These are phyloP conservation scores for Callaeas wilsoni DNA, from an alignment of 2,113 vertebrate species.

Conservation along the genomic window DNA sequence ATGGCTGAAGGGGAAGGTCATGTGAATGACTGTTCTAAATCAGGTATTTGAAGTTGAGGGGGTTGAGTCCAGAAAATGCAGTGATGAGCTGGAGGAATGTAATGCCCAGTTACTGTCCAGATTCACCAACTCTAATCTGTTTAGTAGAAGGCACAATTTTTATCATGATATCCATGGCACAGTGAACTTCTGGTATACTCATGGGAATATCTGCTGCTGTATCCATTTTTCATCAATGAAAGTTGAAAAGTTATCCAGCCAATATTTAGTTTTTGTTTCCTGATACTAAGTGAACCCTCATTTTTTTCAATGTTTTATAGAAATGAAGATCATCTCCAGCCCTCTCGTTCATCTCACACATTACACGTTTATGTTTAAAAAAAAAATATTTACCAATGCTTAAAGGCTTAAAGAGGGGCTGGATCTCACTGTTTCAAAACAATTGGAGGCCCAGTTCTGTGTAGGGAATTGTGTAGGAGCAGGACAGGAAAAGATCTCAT, in stretches of 20 bases:
- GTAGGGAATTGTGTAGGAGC: background rate
- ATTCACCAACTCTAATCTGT: background rate
- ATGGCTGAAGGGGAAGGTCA: background rate
- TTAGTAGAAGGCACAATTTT: background rate
- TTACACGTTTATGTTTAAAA: background rate
- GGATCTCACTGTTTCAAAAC: background rate
- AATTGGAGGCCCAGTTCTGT: background rate
- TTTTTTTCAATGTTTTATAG: background rate
- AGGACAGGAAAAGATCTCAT: background rate
- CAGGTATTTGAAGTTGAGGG: background rate
- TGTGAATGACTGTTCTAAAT: background rate
- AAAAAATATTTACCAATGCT: background rate
- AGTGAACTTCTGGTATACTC: background rate
- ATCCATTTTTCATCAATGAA: background rate
- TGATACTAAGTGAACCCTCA: background rate
- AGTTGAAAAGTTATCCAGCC: background rate
- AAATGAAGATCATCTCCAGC: background rate
- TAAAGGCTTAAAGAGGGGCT: background rate
- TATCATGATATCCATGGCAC: background rate
- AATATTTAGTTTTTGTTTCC: background rate
- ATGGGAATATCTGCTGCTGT: background rate
- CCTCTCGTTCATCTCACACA: fast-evolving
- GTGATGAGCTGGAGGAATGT: background rate
- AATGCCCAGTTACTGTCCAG: background rate
- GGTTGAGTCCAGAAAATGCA: background rate